Conservation (phyloP, 2,888 invertebrate genomes). For the Ferrisia virgata region DNA sequence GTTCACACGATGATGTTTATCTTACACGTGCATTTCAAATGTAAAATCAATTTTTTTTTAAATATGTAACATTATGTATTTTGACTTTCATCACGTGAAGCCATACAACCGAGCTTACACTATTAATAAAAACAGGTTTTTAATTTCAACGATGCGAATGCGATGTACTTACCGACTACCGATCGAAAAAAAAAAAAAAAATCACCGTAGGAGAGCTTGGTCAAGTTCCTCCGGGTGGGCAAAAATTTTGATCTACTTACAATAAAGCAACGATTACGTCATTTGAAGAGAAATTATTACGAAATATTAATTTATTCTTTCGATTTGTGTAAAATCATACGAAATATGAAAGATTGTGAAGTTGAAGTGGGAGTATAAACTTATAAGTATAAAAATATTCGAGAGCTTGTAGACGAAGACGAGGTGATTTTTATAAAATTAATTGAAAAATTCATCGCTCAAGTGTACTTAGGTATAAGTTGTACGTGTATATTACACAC, state of each 20-base stretch:
- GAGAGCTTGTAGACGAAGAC: too few species aligned
- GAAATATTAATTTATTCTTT: conserved; percentile 12
- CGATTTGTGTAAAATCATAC: neutral
- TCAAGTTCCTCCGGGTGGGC: neutral
- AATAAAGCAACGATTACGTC: neutral
- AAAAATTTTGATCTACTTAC: conserved; percentile 5
- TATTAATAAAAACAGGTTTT: neutral
- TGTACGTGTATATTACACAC: too few species aligned
- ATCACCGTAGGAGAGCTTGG: neutral
- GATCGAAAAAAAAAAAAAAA: conserved; percentile 20
- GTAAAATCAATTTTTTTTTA: neutral
- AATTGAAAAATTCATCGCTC: neutral
- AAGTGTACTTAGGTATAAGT: too few species aligned
- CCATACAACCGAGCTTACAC: neutral
- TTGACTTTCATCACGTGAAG: neutral
- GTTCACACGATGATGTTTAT: conserved; percentile 15
- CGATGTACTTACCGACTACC: too few species aligned
- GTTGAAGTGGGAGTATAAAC: neutral
- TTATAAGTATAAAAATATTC: too few species aligned
- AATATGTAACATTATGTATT: neutral
- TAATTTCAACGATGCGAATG: neutral
- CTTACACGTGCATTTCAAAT: neutral
- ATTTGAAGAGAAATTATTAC: neutral
- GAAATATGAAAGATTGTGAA: neutral
- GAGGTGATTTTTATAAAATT: neutral